Evolutionary conservation across 2,888 invertebrate species (phyloP), one percentile per base, ranked within the genome.

Genomic region (Spicauda simplicius): DNA sequence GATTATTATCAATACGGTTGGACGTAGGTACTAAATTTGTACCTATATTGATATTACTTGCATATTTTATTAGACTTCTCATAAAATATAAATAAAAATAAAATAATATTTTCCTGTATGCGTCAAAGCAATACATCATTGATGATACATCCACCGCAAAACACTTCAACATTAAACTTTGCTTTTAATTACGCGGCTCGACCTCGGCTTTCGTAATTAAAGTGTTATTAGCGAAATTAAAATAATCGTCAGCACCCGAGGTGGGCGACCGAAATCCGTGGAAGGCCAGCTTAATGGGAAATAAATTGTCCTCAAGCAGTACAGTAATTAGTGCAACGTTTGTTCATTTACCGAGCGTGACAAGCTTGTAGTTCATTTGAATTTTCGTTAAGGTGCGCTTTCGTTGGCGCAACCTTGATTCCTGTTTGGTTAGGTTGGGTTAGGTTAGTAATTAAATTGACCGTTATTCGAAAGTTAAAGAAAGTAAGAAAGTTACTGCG

Each of bases 171-270:
- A 54, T 55, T 55, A 45, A 62, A 25, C 25, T 25, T 25, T 25
- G 25, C 25, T 66, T 66, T 66, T 66, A 66, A 66, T 66, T 60
- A 66, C 33, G 55, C 59, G 41, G 53, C 66, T 68, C 66, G 70
- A 54, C 68, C 60, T 64, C 60, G 71, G 56, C 71, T 69, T 72
- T 76, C 77, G 83, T 90, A 92, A 92, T 93, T 92, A 93, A 93
- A 91, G 88, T 89, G 90, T 89, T 85, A 87, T 91, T 90, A 90
- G 90, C 87, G 80, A 89, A 92, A 92, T 92, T 91, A 91, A 90
- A 91, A 91, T 91, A 88, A 90, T 86, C 82, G 82, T 79, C 77
- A 82, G 80, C 78, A 80, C 77, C 73, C 76, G 83, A 86, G 87
- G 87, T 84, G 80, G 87, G 84, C 82, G 88, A 87, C 87, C 88